Base-by-base conservation (phyloP, 2,888 invertebrate species). In the Athetis lepigone region DNA sequence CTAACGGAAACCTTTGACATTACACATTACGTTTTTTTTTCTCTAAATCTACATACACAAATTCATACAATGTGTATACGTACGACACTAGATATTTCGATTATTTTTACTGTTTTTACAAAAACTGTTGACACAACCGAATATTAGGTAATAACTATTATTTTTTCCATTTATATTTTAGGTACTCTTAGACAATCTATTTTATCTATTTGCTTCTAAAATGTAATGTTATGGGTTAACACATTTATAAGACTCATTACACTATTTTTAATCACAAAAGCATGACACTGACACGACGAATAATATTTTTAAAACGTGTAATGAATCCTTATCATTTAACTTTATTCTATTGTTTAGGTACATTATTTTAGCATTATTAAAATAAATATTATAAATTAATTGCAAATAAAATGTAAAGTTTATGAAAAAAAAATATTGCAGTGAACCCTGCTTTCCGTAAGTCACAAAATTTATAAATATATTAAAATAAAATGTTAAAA, bases 21-120 rank as follows among this genome's bases (percentile, higher is more conserved):
- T 65, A 77, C 77, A 79, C 84, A 81, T 76, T 79, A 80, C 42
- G 29, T 37, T 70, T 70, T 80, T 80, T 79, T 81, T 40, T 66
- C 85, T 86, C 82, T 87, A 78, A 69, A 58, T 62, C 73, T 80
- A 80, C 58, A 81, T 84, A 89, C 86, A 84, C 80, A 83, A 79
- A 81, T 77, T 81, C 89, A 87, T 80, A 84, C 88, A 85, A 77
- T 80, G 87, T 90, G 88, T 89, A 89, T 89, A 90, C 88, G 89
- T 86, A 90, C 86, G 61, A 67, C 57, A 68, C 70, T 75, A 75
- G 61, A 76, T 45, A 52, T 56, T 60, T 73, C 21, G 39, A 60
- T 59, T 65, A 70, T 68, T 63, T 50, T 65, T 65, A 67, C 51
- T 66, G 56, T 67, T 74, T 78, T 84, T 84, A 84, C 65, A 83